phyloP scores from a whole-genome alignment of 1,140 invertebrate species.

The Drosophila lini region DNA sequence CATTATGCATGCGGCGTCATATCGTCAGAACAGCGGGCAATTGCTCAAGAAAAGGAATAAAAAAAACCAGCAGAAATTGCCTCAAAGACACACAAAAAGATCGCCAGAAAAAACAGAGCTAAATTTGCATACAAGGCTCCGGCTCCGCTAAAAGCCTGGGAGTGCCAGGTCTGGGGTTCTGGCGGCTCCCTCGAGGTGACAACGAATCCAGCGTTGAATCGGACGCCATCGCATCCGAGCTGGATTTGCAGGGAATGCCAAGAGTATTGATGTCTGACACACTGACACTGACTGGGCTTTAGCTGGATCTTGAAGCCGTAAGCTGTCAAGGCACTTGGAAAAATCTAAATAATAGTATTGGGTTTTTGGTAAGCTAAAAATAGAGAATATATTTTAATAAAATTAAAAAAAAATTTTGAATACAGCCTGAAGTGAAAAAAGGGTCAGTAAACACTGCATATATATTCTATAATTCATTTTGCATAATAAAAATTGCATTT shows the following conservation, averaged over 20 bases:
- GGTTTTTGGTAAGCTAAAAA: too few species aligned
- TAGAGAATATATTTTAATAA: not conserved
- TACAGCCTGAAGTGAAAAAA: too few species aligned
- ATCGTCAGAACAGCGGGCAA: constrained; percentile 72
- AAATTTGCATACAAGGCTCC: constrained; percentile 73
- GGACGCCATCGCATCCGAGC: constrained; percentile 9
- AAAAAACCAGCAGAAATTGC: constrained; percentile 7
- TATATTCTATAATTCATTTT: not conserved
- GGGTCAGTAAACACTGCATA: too few species aligned
- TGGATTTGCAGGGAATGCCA: constrained; percentile 25
- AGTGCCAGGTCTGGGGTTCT: constrained; percentile 63
- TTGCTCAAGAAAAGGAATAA: constrained; percentile 40
- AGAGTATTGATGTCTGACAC: constrained; percentile 57
- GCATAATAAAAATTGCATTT: too few species aligned
- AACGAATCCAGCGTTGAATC: constrained; percentile 31
- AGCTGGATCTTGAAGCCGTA: constrained; percentile 16
- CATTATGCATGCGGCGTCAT: constrained; percentile 82
- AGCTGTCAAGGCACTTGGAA: constrained; percentile 11
- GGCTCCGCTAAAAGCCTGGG: constrained; percentile 39
- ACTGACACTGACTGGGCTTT: constrained; percentile 65
- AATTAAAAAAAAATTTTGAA: too few species aligned
- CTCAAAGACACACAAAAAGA: constrained; percentile 33
- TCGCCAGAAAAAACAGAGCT: constrained; percentile 27
- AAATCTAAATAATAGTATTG: not conserved
- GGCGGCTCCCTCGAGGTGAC: constrained; percentile 66